Evolutionary conservation across 2,113 vertebrate genomes (phyloP), one percentile per base, ranked within the genome.

Genomic region (Stigmatopora argus): DNA sequence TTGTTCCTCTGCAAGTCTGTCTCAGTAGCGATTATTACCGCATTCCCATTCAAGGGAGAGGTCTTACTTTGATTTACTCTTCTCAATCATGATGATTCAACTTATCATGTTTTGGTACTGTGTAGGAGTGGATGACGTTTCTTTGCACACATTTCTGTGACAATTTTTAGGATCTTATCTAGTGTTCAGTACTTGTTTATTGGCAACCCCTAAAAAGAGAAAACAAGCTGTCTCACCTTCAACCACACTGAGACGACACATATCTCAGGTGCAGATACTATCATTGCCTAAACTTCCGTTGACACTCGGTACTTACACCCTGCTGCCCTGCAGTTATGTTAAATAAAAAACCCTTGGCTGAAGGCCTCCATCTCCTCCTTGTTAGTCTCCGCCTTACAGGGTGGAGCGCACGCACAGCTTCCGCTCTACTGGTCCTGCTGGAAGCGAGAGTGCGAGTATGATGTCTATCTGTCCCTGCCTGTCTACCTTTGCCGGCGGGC

Each of bases 341-440:
- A 5, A n/a, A n/a, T 61, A 69, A 69, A 78, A 75, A 57, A 65
- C 55, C 7, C 64, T 49, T 51, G 65, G 79, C 76, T 84, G 77
- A 88, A 89, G 86, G 83, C 87, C 78, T 78, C 71, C 80, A 1
- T 86, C 73, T 88, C 78, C 78, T 79, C 83, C 84, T 78, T 80
- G 78, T 86, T 85, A 90, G 90, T 91, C 83, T 89, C 91, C 78
- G 81, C 89, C 84, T 83, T 92, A 72, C 89, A 91, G 75, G 86
- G 89, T 82, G 90, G 88, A 67, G 89, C 90, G 71, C 89, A 89
- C 26, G 79, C 85, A 70, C 87, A 90, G 75, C 89, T 91, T 77
- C 91, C 91, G 0, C 89, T 92, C 86, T 91, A 92, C 90, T 92
- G 90, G 90, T 92, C 91, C 86, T 91, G 90, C 84, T 92, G 91